Conservation (phyloP, 2,113 vertebrate species). For the Hippocampus guttulatus region DNA sequence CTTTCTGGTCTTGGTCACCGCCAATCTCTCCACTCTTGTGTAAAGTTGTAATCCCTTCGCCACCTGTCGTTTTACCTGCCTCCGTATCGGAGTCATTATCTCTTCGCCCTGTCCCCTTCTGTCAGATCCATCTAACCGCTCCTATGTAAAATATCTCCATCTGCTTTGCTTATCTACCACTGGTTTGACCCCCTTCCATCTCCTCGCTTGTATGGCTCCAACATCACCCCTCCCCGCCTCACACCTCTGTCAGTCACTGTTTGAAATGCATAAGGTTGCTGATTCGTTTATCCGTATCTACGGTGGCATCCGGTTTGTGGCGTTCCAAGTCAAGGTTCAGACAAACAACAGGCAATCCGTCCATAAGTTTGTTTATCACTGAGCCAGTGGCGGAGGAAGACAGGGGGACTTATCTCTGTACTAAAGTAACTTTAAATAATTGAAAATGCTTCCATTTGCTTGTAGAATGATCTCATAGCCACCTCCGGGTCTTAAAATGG, state of each 20-base stretch:
- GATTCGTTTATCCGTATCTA: constrained; percentile 46
- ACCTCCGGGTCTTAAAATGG: background rate
- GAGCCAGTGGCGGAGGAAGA: background rate
- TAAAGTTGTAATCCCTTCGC: constrained; percentile 57
- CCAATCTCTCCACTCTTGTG: constrained; percentile 47
- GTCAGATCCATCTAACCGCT: constrained; percentile 55
- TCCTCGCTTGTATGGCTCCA: constrained; percentile 38
- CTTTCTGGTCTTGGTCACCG: constrained; percentile 26
- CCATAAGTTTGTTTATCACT: constrained; percentile 47
- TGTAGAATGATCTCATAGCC: background rate
- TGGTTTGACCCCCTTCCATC: constrained; percentile 44
- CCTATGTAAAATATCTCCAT: constrained; percentile 72
- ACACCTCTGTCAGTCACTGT: constrained; percentile 30
- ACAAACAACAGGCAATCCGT: constrained; percentile 1
- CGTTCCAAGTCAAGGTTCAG: background rate
- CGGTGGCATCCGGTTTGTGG: background rate
- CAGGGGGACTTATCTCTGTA: background rate
- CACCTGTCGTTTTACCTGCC: constrained; percentile 52
- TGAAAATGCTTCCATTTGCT: background rate
- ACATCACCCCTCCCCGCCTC: constrained; percentile 35
- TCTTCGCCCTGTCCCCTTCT: constrained; percentile 59
- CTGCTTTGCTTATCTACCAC: constrained; percentile 52
- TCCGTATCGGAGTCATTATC: constrained; percentile 70
- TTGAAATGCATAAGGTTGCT: constrained; percentile 60
- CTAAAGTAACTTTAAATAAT: constrained; percentile 1